Evolutionary conservation across 2,113 vertebrate species (phyloP).

Genomic region (Scomber japonicus): DNA sequence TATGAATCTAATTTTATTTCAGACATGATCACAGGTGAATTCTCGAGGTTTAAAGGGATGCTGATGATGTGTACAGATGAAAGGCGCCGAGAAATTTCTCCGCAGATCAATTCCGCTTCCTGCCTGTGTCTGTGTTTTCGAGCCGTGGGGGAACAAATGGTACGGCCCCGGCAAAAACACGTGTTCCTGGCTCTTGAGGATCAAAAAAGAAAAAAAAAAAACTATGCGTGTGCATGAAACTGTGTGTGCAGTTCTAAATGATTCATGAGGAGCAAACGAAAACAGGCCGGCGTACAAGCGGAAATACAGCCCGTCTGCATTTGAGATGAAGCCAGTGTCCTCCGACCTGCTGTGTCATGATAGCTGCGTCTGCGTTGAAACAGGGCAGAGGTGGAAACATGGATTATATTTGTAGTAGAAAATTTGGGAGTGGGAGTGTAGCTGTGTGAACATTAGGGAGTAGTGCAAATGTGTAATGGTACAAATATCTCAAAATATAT

Average conservation of each 20-base stretch:
- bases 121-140: slow-evolving; percentile 34
- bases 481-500: neutral
- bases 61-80: slow-evolving; percentile 27
- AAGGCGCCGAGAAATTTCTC: slow-evolving; percentile 22
- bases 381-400: slow-evolving; percentile 27
- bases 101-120: slow-evolving; percentile 39
- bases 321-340: slow-evolving; percentile 71
- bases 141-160: slow-evolving; percentile 62
- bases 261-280: slow-evolving; percentile 79
- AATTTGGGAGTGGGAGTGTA: neutral
- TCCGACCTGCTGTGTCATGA: slow-evolving; percentile 70
- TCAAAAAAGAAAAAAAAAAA: slow-evolving; percentile 33
- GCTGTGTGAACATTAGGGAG: neutral
- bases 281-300: slow-evolving; percentile 70
- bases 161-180: slow-evolving; percentile 56
- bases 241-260: slow-evolving; percentile 73
- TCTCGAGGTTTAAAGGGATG: slow-evolving; percentile 10
- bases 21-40: slow-evolving; percentile 24
- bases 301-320: slow-evolving; percentile 77
- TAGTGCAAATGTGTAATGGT: neutral
- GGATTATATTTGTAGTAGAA: neutral
- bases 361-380: slow-evolving; percentile 51
- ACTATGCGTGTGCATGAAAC: slow-evolving; percentile 65
- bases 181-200: slow-evolving; percentile 61
- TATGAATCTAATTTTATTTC: slow-evolving; percentile 20